Percentiles rank a stretch among this genome's conserved stretches.
phyloP scores from a whole-genome alignment of 2,113 vertebrate species.

The Puntigrus tetrazona region DNA sequence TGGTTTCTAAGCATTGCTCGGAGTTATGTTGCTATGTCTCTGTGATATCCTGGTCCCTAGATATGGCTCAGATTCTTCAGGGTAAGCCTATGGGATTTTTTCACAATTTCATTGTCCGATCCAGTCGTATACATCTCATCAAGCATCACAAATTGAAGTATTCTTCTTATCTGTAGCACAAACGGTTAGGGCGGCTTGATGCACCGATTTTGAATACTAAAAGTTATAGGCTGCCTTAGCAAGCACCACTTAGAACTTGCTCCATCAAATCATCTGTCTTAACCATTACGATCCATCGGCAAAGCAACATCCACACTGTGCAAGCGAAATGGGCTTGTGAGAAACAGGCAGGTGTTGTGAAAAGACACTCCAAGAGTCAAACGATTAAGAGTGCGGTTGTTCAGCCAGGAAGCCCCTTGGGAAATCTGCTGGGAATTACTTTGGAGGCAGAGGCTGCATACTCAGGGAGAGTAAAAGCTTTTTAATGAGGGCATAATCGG shows the following conservation, averaged over 20 bases:
- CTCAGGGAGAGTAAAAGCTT: slow-evolving; percentile 64
- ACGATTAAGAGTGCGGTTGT: slow-evolving; percentile 71
- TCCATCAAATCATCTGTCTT: not conserved
- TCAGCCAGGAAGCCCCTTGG: slow-evolving; percentile 70
- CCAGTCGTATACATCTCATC: not conserved
- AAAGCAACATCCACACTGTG: slow-evolving; percentile 51
- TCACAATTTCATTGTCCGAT: not conserved
- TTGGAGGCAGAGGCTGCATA: slow-evolving; percentile 71
- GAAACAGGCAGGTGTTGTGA: slow-evolving; percentile 68
- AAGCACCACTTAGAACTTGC: not conserved
- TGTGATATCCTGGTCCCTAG: not conserved
- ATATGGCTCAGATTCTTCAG: not conserved
- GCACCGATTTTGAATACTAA: not conserved
- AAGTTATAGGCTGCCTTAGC: not conserved
- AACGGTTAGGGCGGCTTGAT: not conserved
- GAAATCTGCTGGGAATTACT: slow-evolving; percentile 77
- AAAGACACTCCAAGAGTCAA: slow-evolving; percentile 71
- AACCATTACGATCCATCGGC: slow-evolving; percentile 60
- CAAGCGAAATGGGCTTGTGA: slow-evolving; percentile 57
- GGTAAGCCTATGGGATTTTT: not conserved
- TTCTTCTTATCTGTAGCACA: not conserved
- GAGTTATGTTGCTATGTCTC: not conserved
- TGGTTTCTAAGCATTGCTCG: not conserved
- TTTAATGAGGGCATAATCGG: slow-evolving; percentile 67
- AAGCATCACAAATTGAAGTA: not conserved